Evolutionary conservation across 2,113 vertebrate genomes (phyloP).

Genomic region (Apodemus sylvaticus): DNA sequence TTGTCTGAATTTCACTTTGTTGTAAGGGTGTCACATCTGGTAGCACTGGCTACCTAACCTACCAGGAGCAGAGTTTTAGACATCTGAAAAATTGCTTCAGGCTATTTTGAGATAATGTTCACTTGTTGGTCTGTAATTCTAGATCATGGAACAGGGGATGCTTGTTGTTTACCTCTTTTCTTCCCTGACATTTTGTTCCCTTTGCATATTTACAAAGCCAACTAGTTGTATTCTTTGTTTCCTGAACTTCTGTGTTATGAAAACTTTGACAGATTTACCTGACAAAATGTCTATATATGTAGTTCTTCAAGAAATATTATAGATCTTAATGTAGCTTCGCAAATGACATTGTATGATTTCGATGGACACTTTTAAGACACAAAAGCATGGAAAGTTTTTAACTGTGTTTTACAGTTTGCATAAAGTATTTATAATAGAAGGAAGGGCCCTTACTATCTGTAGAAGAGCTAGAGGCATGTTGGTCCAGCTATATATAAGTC

Average conservation of each 20-base stretch:
- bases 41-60: background rate
- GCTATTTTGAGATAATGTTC: slow-evolving; percentile 71
- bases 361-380: slow-evolving; percentile 83
- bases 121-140: slow-evolving; percentile 69
- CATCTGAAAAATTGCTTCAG: slow-evolving; percentile 68
- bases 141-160: slow-evolving; percentile 78
- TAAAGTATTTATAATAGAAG: slow-evolving; percentile 76
- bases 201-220: slow-evolving; percentile 81
- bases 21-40: too few relatives aligned
- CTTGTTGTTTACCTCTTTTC: slow-evolving; percentile 67
- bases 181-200: slow-evolving; percentile 82
- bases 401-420: slow-evolving; percentile 84
- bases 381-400: slow-evolving; percentile 80
- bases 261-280: slow-evolving; percentile 79
- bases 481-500: slow-evolving; percentile 36
- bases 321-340: slow-evolving; percentile 80
- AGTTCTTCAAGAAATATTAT: slow-evolving; percentile 73
- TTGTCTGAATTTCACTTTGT: too few relatives aligned
- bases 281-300: slow-evolving; percentile 72
- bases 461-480: slow-evolving; percentile 73
- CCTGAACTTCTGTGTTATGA: slow-evolving; percentile 78
- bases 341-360: slow-evolving; percentile 84
- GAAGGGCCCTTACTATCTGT: slow-evolving; percentile 80
- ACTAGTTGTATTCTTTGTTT: slow-evolving; percentile 80
- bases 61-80: background rate